phyloP scores from a whole-genome alignment of 2,797 vertebrate genomes.

The Diceros bicornis region DNA sequence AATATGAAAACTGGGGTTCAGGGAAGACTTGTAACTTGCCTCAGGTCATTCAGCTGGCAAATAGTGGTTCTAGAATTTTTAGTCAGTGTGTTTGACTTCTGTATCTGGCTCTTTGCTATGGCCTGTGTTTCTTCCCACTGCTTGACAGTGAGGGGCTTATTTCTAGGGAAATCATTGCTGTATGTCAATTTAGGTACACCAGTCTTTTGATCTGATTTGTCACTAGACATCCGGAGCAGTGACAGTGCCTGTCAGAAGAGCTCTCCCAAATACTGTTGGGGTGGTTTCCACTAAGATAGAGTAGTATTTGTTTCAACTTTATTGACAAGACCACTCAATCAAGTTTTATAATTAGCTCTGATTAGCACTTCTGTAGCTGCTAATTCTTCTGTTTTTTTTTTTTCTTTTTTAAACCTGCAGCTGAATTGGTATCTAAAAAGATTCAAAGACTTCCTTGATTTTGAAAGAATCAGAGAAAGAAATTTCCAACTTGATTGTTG shows the following conservation, averaged over 20 bases:
- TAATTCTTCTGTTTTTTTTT: background rate
- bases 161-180: background rate
- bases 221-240: background rate
- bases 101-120: background rate
- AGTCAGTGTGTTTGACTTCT: background rate
- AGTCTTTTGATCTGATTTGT: background rate
- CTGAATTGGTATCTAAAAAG: constrained; percentile 78
- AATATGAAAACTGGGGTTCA: background rate
- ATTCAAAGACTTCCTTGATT: constrained; percentile 75
- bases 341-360: constrained; percentile 78
- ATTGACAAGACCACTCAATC: constrained; percentile 55
- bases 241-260: background rate
- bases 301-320: constrained; percentile 50
- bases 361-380: constrained; percentile 78
- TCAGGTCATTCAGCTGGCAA: background rate
- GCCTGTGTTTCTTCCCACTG: background rate
- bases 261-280: background rate
- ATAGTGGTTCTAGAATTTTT: background rate
- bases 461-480: constrained; percentile 78
- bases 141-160: background rate
- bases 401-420: constrained; percentile 71
- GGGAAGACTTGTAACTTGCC: background rate
- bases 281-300: background rate
- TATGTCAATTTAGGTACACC: background rate
- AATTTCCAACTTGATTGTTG: constrained; percentile 7